Base-by-base conservation (phyloP, 2,888 invertebrate species). In the Boloria selene region DNA sequence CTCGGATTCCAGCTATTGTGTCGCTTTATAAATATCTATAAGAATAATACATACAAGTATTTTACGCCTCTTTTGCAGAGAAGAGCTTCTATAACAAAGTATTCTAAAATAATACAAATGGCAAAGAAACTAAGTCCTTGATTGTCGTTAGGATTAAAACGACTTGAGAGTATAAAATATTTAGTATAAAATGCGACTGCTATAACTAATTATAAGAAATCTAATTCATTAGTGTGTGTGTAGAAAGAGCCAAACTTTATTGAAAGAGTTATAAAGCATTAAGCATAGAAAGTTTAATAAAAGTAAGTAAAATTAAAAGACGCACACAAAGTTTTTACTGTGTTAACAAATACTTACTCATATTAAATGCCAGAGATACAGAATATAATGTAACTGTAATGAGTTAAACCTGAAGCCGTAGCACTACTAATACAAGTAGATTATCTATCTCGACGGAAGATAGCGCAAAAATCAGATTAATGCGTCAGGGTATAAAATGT, bases 11-110 rank as follows among this genome's bases (percentile, higher is more conserved):
- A 26, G 67, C 58, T 59, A 69, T 69, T 69, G 69, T 69, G 59
- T 44, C 26, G 53, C 58, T 67, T 67, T 64, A 64, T 66, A 67
- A 61, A 69, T 69, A 64, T 69, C 69, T 67, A 69, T 69, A 69
- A 62, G 61, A 69, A 67, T 69, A 61, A 64, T 64, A 67, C 64
- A 61, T 61, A 61, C 66, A 56, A 66, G 52, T 66, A 61, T 66
- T 66, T 60, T 61, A 61, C 63, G 68, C 59, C 62, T 62, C 65
- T 68, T 68, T 64, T 52, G 38, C 17, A 47, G 52, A 31, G 58
- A 50, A 59, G 31, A 64, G 45, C 56, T 58, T 59, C 31, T 64
- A 16, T 60, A 64, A 64, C 64, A 59, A 59, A 59, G 64, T 56
- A 64, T 58, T 51, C 49, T 64, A 42, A 26, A 63, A 63, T 63